Base-by-base conservation (phyloP, 2,113 vertebrate genomes). In the Pelusios castaneus region DNA sequence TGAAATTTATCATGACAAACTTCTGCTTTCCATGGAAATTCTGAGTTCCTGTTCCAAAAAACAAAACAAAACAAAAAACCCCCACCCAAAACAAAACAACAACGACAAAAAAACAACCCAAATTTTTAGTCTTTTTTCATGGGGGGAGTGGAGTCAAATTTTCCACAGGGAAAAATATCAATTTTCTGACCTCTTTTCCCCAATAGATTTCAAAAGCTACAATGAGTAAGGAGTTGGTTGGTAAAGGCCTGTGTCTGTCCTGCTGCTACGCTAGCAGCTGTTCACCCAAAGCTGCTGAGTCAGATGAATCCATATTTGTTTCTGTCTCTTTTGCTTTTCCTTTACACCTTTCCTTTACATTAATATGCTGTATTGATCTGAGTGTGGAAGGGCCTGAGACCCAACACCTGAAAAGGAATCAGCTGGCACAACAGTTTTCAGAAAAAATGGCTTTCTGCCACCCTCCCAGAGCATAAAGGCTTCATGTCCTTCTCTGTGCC, bases 241-340 rank as follows among this genome's bases (percentile, higher is more conserved):
- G 76, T 49, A 87, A 85, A 94, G 91, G 82, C 43, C 90, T 2
- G 0, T 11, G 54, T 84, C 95, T 91, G 87, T 89, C 63, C 90
- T 82, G 6, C 1, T 0, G 0, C 73, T 87, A 34, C 1, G 11
- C 3, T 85, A 73, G 82, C 92, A 91, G 84, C 82, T 82, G 90
- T 89, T 94, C 49, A 49, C 91, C 82, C 91, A 83, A 80, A 94
- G 91, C 80, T 80, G 55, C 77, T 38, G 77, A 90, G 60, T 12
- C 38, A 82, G 70, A 87, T 77, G 93, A 88, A 93, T 89, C 80
- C 3, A 10, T 34, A 2, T 58, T 89, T 88, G 55, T 84, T 92
- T 75, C 85, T 88, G 0, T 0, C 79, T 85, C 55, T 55, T 52
- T 0, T 0, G 47, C 10, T 0, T 80, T 92, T 80, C 85, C 93